Percentiles rank a stretch among this genome's conserved stretches.
Evolutionary conservation across 2,113 vertebrate genomes (phyloP).

Genomic region (Drymodes brunneopygia): DNA sequence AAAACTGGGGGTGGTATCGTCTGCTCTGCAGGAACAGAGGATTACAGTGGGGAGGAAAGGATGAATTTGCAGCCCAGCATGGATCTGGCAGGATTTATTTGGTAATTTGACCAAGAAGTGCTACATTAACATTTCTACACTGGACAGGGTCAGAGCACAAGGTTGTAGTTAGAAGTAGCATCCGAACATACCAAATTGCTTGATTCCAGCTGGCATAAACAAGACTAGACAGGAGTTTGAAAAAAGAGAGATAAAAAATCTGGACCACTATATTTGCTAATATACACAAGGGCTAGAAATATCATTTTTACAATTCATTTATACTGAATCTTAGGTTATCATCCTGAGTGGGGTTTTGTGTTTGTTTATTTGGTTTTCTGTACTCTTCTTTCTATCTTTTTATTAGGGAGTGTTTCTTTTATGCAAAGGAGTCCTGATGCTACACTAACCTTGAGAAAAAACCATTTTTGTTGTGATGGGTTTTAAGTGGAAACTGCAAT

Average conservation of each 20-base stretch:
- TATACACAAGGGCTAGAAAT: not conserved
- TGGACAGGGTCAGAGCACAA: not conserved
- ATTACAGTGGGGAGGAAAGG: not conserved
- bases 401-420: not conserved
- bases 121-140: not conserved
- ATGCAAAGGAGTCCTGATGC: not conserved
- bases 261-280: not conserved
- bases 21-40: not conserved
- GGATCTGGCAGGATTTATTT: not conserved
- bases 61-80: not conserved
- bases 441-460: not conserved
- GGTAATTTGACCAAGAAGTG: not conserved
- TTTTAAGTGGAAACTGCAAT: not conserved
- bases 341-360: not conserved
- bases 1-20: not conserved
- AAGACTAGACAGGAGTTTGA: not conserved
- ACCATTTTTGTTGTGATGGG: not conserved
- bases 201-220: not conserved
- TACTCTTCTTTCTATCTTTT: not conserved
- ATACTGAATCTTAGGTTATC: not conserved
- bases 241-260: not conserved
- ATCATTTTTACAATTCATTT: not conserved
- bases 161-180: not conserved
- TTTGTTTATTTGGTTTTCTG: not conserved
- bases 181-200: not conserved